Evolutionary conservation across 2,113 vertebrate species (phyloP).

Genomic region (Cyanoderma ruficeps): DNA sequence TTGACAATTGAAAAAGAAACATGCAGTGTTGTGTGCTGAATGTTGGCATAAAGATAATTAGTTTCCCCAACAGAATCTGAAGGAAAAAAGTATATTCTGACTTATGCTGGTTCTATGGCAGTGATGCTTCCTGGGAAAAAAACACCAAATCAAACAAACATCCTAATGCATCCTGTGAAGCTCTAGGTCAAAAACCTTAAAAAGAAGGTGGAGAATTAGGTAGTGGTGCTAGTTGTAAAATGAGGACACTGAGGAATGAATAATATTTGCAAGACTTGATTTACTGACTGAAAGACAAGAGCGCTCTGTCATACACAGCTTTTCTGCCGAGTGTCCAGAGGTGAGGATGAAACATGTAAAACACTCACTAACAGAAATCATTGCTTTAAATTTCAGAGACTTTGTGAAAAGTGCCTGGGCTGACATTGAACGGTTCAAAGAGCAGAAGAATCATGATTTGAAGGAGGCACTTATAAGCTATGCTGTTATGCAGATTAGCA

Average conservation of each 20-base stretch:
- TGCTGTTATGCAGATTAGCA: conserved; percentile 96
- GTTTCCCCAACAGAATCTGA: neutral
- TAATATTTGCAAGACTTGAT: neutral
- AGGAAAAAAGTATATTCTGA: neutral
- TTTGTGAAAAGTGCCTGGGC: conserved; percentile 92
- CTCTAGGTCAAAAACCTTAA: neutral
- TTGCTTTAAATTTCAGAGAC: conserved; percentile 79
- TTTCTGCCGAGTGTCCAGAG: neutral
- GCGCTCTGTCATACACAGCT: neutral
- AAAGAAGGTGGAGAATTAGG: neutral
- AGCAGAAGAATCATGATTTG: conserved; percentile 92
- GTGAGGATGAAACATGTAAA: neutral
- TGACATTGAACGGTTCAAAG: conserved; percentile 93
- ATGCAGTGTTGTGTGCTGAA: neutral
- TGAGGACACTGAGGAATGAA: neutral
- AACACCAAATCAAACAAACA: neutral
- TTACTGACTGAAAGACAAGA: neutral
- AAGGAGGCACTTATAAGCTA: conserved; percentile 95
- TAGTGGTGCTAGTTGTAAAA: neutral
- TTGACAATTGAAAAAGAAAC: neutral
- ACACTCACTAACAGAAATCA: neutral
- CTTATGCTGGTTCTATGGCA: neutral
- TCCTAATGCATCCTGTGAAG: neutral
- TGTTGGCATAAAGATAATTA: neutral
- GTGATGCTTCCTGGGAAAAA: neutral